Base-by-base conservation (phyloP, 2,888 invertebrate species). In the Andrena haemorrhoa region DNA sequence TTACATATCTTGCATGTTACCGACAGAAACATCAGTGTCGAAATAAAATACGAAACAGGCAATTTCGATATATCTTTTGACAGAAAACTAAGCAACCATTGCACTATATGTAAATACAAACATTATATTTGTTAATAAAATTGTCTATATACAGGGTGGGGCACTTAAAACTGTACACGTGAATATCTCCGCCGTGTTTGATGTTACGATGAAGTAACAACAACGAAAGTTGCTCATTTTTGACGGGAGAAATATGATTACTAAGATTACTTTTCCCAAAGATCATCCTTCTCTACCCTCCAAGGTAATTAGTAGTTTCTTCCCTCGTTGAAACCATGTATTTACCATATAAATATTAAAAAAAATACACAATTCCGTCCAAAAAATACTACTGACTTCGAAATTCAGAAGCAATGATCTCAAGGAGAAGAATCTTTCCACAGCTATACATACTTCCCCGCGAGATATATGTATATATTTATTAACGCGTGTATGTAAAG, bases 1-100 rank as follows among this genome's bases (percentile, higher is more conserved):
- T 91, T 92, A 92, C 92, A 87, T 91, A 93, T 92, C 90, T 91
- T 92, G 56, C 56, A 91, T 89, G 85, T 84, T 87, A 75, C 74
- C 83, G 88, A 89, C 79, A 76, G 84, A 83, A 88, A 86, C 88
- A 89, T 89, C 85, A 89, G 89, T 87, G 70, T 89, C 90, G 85
- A 88, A 88, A 92, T 92, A 91, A 92, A 90, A 90, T 91, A 90
- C 82, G 81, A 81, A 85, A 86, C 84, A 86, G 81, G 80, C 82
- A 81, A 82, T 82, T 69, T 81, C 68, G 78, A 87, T 88, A 85
- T 86, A 88, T 88, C 86, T 84, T 63, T 82, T 85, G 83, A 83
- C 20, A 56, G 23, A 82, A 75, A 84, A 84, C 77, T 83, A 86
- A 79, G 80, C 81, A 87, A 82, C 77, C 81, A 83, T 73, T 84